These are phyloP conservation scores for Tupaia chinensis DNA, from an alignment of 2,113 vertebrate genomes.

Conservation along the genomic window DNA sequence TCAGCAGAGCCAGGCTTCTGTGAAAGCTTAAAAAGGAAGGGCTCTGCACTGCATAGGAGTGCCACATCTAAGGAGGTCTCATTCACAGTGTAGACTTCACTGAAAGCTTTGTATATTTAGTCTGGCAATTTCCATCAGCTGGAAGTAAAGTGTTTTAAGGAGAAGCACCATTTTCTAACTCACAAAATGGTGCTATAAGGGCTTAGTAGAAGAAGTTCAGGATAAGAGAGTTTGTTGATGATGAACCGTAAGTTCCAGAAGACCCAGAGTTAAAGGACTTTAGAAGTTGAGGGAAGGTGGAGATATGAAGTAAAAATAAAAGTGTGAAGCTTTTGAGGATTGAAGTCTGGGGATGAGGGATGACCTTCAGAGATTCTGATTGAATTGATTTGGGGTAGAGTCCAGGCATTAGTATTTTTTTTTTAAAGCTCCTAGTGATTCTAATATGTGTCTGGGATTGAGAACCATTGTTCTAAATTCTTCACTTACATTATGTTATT, in stretches of 20 bases:
- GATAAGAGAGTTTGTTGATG: slow-evolving; percentile 17
- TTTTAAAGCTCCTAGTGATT: neutral
- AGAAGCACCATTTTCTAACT: neutral
- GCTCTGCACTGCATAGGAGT: neutral
- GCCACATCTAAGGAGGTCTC: neutral
- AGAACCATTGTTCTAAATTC: neutral
- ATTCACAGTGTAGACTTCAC: neutral
- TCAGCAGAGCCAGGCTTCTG: neutral
- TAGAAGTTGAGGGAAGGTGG: neutral
- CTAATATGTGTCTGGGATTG: neutral
- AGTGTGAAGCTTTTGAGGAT: neutral
- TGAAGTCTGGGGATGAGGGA: neutral
- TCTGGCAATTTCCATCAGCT: neutral
- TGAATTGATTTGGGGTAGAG: neutral
- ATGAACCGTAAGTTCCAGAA: neutral
- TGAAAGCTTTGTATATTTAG: neutral
- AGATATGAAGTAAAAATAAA: neutral
- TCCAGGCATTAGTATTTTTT: neutral
- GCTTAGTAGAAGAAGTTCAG: neutral
- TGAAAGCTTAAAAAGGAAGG: neutral
- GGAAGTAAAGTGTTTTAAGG: neutral
- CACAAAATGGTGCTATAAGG: neutral
- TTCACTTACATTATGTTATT: slow-evolving; percentile 12
- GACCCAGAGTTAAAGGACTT: neutral
- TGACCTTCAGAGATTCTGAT: neutral